A percentile compares a stretch with the other conserved stretches of the same genome.
phyloP scores from a whole-genome alignment of 92 coral and sea anemone genomes.

The Porites lobata region DNA sequence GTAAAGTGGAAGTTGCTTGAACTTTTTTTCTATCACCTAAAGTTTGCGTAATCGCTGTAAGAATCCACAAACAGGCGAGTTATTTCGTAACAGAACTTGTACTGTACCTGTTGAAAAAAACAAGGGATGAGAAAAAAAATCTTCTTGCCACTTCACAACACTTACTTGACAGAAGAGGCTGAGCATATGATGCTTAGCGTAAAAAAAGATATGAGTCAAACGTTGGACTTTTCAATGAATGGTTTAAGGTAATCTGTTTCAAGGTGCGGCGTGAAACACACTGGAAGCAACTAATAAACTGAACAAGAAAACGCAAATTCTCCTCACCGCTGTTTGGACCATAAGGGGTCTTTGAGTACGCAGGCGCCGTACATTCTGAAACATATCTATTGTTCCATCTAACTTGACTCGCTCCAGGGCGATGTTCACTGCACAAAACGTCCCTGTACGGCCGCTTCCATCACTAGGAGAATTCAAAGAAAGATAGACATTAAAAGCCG shows the following conservation, averaged over 20 bases:
- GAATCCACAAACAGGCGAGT: conserved; percentile 85
- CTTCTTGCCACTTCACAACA: not conserved
- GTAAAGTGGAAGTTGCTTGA: not conserved
- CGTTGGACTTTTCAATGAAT: no score
- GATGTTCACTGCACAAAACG: conserved; percentile 91
- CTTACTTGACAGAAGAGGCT: not conserved
- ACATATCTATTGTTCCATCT: conserved; percentile 91
- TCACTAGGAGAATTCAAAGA: conserved; percentile 65
- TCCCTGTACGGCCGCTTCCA: conserved; percentile 98
- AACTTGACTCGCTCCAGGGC: conserved; percentile 94
- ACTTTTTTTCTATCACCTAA: conserved; percentile 31
- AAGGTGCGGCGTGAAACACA: no score
- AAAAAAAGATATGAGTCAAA: no score
- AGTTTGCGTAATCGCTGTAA: conserved; percentile 89
- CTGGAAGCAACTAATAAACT: not conserved
- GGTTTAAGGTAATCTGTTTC: no score
- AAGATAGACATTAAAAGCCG: not conserved
- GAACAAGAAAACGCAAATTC: no score
- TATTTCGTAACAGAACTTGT: conserved; percentile 91
- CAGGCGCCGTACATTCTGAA: conserved; percentile 93
- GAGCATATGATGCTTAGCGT: no score
- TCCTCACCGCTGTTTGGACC: conserved; percentile 89
- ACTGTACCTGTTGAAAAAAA: conserved; percentile 77
- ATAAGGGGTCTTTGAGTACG: conserved; percentile 94
- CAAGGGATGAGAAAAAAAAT: not conserved